phyloP scores from a whole-genome alignment of 2,797 vertebrate genomes.

The Atherinosoma microstoma region DNA sequence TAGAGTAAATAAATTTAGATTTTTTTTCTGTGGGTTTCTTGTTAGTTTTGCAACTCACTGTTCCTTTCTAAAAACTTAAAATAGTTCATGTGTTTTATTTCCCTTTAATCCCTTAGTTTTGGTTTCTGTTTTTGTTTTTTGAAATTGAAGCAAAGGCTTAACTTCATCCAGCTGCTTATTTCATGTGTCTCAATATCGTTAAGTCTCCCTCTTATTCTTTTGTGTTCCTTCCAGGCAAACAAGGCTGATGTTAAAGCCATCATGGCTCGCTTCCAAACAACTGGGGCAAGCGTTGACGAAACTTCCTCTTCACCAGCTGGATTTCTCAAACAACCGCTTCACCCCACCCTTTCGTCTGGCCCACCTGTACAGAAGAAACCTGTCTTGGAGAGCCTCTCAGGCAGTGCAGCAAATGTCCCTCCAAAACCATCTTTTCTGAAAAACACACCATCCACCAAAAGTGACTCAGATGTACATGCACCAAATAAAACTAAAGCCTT shows the following conservation, averaged over 20 bases:
- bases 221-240: conserved; percentile 50
- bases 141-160: not conserved
- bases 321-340: conserved; percentile 49
- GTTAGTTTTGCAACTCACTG: conserved; percentile 11
- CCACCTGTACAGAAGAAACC: conserved; percentile 60
- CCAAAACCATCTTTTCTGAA: conserved; percentile 59
- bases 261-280: conserved; percentile 73
- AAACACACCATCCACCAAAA: conserved; percentile 56
- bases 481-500: conserved; percentile 53
- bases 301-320: conserved; percentile 21
- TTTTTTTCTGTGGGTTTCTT: not conserved
- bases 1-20: not conserved
- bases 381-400: conserved; percentile 54
- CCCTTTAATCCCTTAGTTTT: conserved; percentile 10
- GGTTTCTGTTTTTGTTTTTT: conserved; percentile 18
- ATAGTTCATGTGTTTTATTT: conserved; percentile 1
- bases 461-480: conserved; percentile 48
- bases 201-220: conserved; percentile 1
- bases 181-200: not conserved
- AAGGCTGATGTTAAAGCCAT: conserved; percentile 77
- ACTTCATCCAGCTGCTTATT: conserved; percentile 1
- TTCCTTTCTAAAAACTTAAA: conserved; percentile 18
- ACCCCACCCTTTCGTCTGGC: conserved; percentile 62
- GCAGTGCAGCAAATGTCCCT: conserved; percentile 26
- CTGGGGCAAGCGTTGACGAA: conserved; percentile 47